Base-by-base conservation (phyloP, 2,888 invertebrate species). In the Arctia plantaginis region DNA sequence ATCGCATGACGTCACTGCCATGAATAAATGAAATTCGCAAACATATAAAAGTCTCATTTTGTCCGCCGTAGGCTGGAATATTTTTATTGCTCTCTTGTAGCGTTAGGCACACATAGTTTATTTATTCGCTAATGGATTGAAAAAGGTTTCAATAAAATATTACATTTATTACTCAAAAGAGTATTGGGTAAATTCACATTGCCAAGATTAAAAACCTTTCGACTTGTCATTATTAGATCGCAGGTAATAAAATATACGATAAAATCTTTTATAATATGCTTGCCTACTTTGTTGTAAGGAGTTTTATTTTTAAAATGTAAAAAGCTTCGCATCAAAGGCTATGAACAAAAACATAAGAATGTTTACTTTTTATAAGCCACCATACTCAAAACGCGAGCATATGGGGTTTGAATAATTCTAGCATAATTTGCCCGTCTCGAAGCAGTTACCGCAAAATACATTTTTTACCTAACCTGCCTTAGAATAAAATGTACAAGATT, bases 401-500 rank as follows among this genome's bases (percentile, higher is more conserved):
- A 44, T 62, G 41, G 30, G 6, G 70, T 86, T 81, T 89, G 87
- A 91, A 92, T 92, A 90, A 91, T 91, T 90, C 88, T 87, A 78
- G 87, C 87, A 83, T 88, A 90, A 90, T 90, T 90, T 81, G 72
- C 76, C 75, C 71, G 73, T 86, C 86, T 87, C 82, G 81, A 88
- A 86, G 85, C 87, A 86, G 85, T 88, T 59, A 88, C 86, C 88
- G 89, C 87, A 85, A 91, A 93, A 91, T 93, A 90, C 86, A 92
- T 92, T 92, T 93, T 92, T 91, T 90, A 90, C 89, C 87, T 85
- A 83, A 79, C 82, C 76, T 79, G 85, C 85, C 87, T 85, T 83
- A 75, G 86, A 88, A 90, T 90, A 91, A 90, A 91, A 90, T 89
- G 87, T 86, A 84, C 86, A 82, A 88, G 91, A 93, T 92, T 90